A percentile compares a stretch with the other conserved stretches of the same genome.
Evolutionary conservation across 2,888 invertebrate genomes (phyloP).

Genomic region (Acleris cristana): DNA sequence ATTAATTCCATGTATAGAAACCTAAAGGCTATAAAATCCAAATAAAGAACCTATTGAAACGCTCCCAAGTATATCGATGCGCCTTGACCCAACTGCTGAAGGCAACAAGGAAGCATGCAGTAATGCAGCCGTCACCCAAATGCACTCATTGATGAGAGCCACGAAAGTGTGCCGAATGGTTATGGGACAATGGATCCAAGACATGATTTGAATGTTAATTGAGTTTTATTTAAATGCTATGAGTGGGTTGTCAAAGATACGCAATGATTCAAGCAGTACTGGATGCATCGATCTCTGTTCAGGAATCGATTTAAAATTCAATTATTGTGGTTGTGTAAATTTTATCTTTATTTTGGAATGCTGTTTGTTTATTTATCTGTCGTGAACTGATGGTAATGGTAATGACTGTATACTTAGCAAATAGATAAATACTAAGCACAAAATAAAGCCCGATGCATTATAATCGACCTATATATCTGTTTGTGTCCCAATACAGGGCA

Average conservation of each 20-base stretch:
- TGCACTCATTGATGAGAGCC: conserved; percentile 11
- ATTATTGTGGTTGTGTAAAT: too few relatives aligned
- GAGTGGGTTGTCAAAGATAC: background rate
- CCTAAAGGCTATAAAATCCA: conserved; percentile 1
- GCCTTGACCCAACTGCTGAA: conserved; percentile 26
- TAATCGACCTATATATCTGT: too few relatives aligned
- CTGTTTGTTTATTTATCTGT: too few relatives aligned
- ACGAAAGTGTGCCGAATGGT: conserved; percentile 7
- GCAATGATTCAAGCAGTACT: too few relatives aligned
- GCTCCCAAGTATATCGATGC: background rate
- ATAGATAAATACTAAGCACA: too few relatives aligned
- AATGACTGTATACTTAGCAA: too few relatives aligned
- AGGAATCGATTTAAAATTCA: too few relatives aligned
- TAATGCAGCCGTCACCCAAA: conserved; percentile 22
- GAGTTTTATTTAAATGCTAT: background rate
- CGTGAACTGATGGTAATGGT: too few relatives aligned
- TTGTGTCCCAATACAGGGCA: too few relatives aligned
- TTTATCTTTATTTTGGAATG: too few relatives aligned
- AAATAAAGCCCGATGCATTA: too few relatives aligned
- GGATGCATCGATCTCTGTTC: too few relatives aligned
- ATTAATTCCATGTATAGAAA: background rate
- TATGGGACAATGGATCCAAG: conserved; percentile 26
- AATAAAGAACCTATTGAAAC: conserved; percentile 1
- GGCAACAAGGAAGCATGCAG: conserved; percentile 26
- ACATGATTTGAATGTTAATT: conserved; percentile 1